Evolutionary conservation across 2,888 invertebrate genomes (phyloP), one percentile per base, ranked within the genome.

Genomic region (Temnothorax ravouxi): DNA sequence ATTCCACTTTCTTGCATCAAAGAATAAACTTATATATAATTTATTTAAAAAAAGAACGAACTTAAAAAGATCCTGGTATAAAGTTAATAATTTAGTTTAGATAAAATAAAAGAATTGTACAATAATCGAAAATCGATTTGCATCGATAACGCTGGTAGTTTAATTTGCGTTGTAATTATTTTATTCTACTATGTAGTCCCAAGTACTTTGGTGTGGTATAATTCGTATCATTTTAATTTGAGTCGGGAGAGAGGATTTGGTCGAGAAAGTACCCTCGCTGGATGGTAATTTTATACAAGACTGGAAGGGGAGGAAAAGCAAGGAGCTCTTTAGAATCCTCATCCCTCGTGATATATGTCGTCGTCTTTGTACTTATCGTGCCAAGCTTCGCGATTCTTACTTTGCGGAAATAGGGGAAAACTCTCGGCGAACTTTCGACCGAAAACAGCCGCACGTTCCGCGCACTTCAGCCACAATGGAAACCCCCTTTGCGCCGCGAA

Each of bases 371-470:
- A 64, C 52, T 67, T 56, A 72, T 25, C 66, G n/a, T 41, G 54
- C 54, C 54, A 29, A 56, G 52, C 67, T 54, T 25, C n/a, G 44
- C 67, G n/a, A 77, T 34, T 47, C 29, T 75, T 47, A 61, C 34
- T 75, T 47, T 44, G 41, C 29, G 18, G 21, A 74, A 67, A 29
- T 21, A 44, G 34, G 44, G 71, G 71, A 71, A 80, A 80, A 59
- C 79, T 80, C 72, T 59, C n/a, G 9, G 59, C 72, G 47, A 59
- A 80, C 59, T 72, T 80, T 80, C 38, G 34, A 50, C 34, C 61
- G 54, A 71, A 41, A 72, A 47, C 29, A 47, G 66, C 64, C 15
- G 3, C 6, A 6, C 6, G 13, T 62, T n/a, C 34, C 34, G 61
- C 41, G 41, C 44, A 44, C 44, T 8, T 50, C 66, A 11, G 66